Evolutionary conservation across 2,888 invertebrate species (phyloP).

Genomic region (Sialis fuliginosa): DNA sequence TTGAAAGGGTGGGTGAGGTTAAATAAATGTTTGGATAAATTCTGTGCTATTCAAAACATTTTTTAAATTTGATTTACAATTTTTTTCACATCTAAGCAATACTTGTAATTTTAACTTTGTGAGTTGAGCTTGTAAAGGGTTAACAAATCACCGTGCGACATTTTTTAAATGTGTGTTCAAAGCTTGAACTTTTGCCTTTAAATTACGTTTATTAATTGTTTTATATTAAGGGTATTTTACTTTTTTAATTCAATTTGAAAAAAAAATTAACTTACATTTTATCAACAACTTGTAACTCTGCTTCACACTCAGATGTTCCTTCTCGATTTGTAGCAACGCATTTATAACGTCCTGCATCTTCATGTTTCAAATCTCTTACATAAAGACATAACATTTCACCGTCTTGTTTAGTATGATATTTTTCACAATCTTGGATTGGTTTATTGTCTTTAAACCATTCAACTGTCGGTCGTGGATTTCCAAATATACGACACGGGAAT

Average conservation of each 20-base stretch:
- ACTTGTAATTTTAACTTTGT: too few relatives aligned
- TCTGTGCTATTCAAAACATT: too few relatives aligned
- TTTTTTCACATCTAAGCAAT: too few relatives aligned
- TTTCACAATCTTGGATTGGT: conserved; percentile 47
- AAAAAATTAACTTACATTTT: conserved; percentile 46
- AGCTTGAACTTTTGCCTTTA: too few relatives aligned
- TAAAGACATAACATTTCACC: conserved; percentile 65
- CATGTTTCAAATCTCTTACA: conserved; percentile 44
- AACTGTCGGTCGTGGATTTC: conserved; percentile 69
- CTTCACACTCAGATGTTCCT: conserved; percentile 59
- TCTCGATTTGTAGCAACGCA: conserved; percentile 66
- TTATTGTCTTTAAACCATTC: conserved; percentile 74
- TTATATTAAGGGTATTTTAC: too few relatives aligned
- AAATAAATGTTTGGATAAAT: too few relatives aligned
- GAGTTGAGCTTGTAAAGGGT: too few relatives aligned
- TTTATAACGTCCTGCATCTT: conserved; percentile 56
- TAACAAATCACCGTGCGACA: too few relatives aligned
- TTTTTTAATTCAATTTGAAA: not conserved
- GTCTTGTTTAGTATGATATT: conserved; percentile 58
- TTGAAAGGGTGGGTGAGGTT: too few relatives aligned
- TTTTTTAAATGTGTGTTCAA: too few relatives aligned
- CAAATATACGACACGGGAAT: conserved; percentile 62
- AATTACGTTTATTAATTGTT: too few relatives aligned
- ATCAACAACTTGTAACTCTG: conserved; percentile 58
- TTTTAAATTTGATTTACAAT: too few relatives aligned